Conservation (phyloP, 2,888 invertebrate genomes). For the Protonemura montana region DNA sequence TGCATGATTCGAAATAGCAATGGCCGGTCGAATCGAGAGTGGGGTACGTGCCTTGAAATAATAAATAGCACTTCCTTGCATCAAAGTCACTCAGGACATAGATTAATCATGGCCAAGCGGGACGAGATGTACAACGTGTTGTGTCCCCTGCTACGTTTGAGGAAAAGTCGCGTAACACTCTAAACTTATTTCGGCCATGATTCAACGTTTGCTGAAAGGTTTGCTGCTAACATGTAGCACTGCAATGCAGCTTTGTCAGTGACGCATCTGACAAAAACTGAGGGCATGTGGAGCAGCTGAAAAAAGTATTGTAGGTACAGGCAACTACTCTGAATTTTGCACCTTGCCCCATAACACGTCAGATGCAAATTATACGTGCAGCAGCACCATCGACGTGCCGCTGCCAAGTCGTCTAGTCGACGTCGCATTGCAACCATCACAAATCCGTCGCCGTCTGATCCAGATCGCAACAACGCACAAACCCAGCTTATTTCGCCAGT, state of each 20-base stretch:
- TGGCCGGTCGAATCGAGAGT: not conserved
- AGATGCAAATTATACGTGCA: not conserved
- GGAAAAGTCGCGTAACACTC: not conserved
- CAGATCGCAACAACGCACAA: not conserved
- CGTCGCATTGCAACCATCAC: not conserved
- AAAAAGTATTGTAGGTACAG: not conserved
- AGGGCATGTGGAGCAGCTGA: not conserved
- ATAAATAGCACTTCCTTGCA: slow-evolving; percentile 4
- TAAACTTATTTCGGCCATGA: not conserved
- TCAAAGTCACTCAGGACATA: not conserved
- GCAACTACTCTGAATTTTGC: not conserved
- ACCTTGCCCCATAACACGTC: not conserved
- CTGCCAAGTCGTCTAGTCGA: not conserved
- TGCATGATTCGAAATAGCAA: not conserved
- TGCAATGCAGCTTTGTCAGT: not conserved
- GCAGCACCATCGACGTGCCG: not conserved
- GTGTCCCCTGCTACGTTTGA: not conserved
- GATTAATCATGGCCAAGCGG: not conserved
- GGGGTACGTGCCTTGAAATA: not conserved
- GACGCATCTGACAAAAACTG: not conserved
- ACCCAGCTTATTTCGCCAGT: not conserved
- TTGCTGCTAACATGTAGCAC: too few species aligned
- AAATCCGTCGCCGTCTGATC: not conserved
- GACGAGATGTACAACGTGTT: not conserved
- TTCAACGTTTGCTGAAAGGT: not conserved